Percentiles rank a stretch among this genome's conserved stretches.
Evolutionary conservation across 2,797 vertebrate species (phyloP).

Genomic region (Propithecus deckenii): DNA sequence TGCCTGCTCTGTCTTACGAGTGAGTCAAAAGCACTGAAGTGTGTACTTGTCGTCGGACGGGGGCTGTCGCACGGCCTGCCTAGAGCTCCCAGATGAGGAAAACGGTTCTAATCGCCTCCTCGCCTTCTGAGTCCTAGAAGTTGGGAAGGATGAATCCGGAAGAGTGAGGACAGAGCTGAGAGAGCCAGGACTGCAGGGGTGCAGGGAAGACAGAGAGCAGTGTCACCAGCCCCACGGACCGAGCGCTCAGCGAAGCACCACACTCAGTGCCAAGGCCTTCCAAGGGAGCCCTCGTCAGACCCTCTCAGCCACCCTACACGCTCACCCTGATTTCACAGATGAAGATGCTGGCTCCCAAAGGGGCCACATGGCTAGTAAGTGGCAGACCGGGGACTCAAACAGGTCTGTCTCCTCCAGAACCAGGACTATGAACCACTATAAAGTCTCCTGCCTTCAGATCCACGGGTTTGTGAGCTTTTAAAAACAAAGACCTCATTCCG

Average conservation of each 20-base stretch:
- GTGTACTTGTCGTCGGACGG: too few species aligned
- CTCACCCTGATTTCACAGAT: not conserved
- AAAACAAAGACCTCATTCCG: not conserved
- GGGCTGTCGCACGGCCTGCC: not conserved
- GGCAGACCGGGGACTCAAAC: not conserved
- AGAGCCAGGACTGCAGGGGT: not conserved
- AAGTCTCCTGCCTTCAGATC: not conserved
- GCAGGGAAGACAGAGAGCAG: not conserved
- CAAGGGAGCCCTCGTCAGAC: not conserved
- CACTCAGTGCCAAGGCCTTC: not conserved
- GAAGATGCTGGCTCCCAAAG: not conserved
- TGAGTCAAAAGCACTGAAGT: not conserved
- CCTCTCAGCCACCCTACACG: not conserved
- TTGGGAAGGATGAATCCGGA: not conserved
- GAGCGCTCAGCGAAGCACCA: not conserved
- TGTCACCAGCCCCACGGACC: not conserved
- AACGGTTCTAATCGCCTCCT: not conserved
- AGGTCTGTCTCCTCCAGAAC: not conserved
- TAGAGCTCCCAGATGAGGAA: not conserved
- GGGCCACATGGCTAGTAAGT: not conserved
- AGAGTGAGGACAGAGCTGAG: not conserved
- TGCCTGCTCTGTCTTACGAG: too few species aligned
- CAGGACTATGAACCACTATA: not conserved
- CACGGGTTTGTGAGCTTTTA: not conserved
- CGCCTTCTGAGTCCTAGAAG: not conserved